Base-by-base conservation (phyloP, 2,888 invertebrate species). In the Biston betularia region DNA sequence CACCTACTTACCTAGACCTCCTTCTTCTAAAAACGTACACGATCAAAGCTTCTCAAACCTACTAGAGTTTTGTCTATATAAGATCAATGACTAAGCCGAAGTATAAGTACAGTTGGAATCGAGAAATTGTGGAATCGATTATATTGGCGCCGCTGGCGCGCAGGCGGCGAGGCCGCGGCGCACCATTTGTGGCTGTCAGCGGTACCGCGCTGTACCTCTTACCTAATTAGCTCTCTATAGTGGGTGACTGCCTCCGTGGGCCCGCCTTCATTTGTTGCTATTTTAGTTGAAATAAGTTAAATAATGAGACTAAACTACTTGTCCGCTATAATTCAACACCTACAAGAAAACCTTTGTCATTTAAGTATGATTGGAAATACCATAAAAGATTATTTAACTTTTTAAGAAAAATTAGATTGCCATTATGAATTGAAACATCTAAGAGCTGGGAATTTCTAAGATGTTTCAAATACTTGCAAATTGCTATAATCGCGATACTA, bases 141-240 rank as follows among this genome's bases (percentile, higher is more conserved):
- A 82, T 80, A 76, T 75, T 81, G 86, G 87, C 88, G 87, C 83
- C 87, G 77, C 40, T 24, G 45, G 56, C 89, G 85, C 90, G 88
- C 90, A 84, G 75, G 79, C 87, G 89, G 90, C 85, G 75, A 79
- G 86, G 92, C 85, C 86, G 84, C 80, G 82, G 82, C 83, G 82
- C 83, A 78, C 92, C 92, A 89, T 92, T 89, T 92, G 87, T 84
- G 89, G 91, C 76, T 79, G 71, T 58, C 80, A 77, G 71, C 77
- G 77, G 78, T 81, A 77, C 79, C 84, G 82, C 82, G 81, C 82
- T 81, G 82, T 67, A 55, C 81, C 79, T 81, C 83, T 85, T 80
- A 80, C 92, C 91, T 90, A 92, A 91, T 92, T 90, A 92, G 89
- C 84, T 85, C 74, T 77, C 81, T 79, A 80, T 79, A 89, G 93